Evolutionary conservation across 2,797 vertebrate species (phyloP).

Genomic region (Eulemur albifrons): DNA sequence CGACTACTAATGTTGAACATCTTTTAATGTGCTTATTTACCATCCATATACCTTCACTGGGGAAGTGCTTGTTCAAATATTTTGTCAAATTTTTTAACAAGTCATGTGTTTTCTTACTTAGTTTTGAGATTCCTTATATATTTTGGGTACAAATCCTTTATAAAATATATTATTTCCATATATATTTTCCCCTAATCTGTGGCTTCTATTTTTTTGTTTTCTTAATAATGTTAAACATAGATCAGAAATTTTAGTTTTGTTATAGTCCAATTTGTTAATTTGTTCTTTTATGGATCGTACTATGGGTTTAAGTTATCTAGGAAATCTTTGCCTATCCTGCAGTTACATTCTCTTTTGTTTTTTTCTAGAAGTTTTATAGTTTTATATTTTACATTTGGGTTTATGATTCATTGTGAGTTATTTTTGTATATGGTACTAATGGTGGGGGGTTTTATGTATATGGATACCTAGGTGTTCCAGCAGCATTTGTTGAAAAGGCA

Average conservation of each 20-base stretch:
- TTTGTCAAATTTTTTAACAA: background rate
- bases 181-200: background rate
- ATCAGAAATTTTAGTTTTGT: background rate
- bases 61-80: background rate
- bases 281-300: background rate
- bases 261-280: background rate
- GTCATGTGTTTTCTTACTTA: background rate
- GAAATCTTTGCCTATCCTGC: background rate
- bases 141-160: background rate
- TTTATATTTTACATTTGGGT: background rate
- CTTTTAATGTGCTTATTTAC: background rate
- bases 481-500: background rate
- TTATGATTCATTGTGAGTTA: background rate
- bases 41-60: background rate
- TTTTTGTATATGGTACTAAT: background rate
- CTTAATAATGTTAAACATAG: background rate
- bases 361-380: background rate
- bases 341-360: background rate
- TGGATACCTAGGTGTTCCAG: background rate
- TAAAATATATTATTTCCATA: background rate
- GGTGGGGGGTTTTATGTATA: background rate
- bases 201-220: background rate
- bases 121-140: background rate
- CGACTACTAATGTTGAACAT: background rate
- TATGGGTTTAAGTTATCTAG: background rate